phyloP scores from a whole-genome alignment of 2,113 vertebrate genomes.

The Dermatemys mawii region DNA sequence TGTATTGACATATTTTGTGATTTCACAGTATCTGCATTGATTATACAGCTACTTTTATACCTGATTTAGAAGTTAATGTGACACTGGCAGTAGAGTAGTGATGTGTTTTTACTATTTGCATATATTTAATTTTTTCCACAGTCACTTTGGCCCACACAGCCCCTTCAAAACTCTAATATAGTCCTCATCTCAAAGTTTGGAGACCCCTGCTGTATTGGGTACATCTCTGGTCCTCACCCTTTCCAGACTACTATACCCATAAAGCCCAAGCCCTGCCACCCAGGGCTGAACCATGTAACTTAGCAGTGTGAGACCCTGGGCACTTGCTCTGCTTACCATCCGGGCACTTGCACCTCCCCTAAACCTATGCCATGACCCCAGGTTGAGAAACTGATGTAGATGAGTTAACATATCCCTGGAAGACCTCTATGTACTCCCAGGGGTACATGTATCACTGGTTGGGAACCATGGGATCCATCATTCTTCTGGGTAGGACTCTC shows the following conservation, averaged over 20 bases:
- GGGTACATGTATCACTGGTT: background rate
- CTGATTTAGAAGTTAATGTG: no score
- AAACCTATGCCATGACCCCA: background rate
- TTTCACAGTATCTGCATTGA: no score
- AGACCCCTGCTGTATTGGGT: background rate
- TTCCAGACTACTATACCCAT: background rate
- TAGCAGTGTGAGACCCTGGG: background rate
- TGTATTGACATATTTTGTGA: no score
- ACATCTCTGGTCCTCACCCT: background rate
- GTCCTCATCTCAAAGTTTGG: no score
- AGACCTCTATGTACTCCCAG: background rate
- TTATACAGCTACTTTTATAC: no score
- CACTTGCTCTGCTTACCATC: background rate
- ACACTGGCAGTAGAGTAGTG: no score
- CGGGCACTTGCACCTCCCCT: background rate
- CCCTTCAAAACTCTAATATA: no score
- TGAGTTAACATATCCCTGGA: background rate
- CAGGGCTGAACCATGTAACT: background rate
- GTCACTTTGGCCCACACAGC: no score
- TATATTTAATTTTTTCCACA: no score
- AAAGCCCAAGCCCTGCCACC: background rate
- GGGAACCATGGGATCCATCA: background rate
- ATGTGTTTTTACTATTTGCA: no score
- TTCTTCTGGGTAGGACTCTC: no score
- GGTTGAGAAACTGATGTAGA: background rate